Evolutionary conservation across 2,113 vertebrate genomes (phyloP).

Genomic region (Cyprinodon brontotheroides): DNA sequence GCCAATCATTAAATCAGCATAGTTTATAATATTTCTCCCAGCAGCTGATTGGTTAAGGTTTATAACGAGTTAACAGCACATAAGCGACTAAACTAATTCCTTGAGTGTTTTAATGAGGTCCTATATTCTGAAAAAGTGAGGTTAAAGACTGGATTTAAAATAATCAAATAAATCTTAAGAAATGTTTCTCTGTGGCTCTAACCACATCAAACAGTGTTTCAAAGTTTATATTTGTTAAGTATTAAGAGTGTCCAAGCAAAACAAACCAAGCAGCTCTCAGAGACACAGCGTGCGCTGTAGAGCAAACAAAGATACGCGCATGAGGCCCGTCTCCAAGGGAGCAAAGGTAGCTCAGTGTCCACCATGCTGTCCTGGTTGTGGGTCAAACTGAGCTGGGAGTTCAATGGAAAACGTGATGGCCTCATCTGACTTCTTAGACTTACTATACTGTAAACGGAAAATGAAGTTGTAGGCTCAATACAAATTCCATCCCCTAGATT

Average conservation of each 20-base stretch:
- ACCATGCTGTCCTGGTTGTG: conserved; percentile 52
- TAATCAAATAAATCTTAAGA: neutral
- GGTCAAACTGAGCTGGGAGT: conserved; percentile 31
- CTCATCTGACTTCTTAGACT: conserved; percentile 6
- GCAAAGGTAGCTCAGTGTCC: conserved; percentile 78
- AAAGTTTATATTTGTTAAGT: conserved; percentile 33
- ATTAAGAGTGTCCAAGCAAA: conserved; percentile 46
- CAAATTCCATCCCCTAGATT: no score
- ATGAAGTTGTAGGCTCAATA: no score
- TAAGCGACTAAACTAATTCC: no score
- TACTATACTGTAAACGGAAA: no score
- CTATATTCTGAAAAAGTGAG: no score
- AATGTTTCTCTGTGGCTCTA: conserved; percentile 16
- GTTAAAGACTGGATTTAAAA: neutral
- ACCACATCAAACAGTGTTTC: conserved; percentile 30
- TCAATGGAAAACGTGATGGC: conserved; percentile 11
- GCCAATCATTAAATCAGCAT: neutral
- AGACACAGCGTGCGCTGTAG: conserved; percentile 39
- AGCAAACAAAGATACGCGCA: conserved; percentile 56
- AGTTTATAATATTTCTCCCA: no score
- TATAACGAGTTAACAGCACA: no score
- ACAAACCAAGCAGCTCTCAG: conserved; percentile 25
- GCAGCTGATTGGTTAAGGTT: no score
- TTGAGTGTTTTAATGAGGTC: no score
- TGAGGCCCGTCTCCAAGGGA: conserved; percentile 46